Base-by-base conservation (phyloP, 2,888 invertebrate species). In the Dione juno region DNA sequence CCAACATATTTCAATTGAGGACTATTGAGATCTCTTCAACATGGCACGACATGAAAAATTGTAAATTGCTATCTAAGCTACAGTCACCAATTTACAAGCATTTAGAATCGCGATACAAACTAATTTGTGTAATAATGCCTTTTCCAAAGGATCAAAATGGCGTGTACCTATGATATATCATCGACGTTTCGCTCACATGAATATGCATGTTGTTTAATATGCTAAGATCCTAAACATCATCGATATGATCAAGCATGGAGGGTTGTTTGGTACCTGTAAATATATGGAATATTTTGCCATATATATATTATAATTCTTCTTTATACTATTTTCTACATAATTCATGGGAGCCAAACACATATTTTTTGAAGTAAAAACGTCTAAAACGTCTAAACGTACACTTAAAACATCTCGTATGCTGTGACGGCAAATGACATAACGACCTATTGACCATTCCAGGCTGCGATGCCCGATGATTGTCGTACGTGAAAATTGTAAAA, bases 161-260 rank as follows among this genome's bases (percentile, higher is more conserved):
- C 67, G 5, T 57, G 37, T 11, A 48, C 21, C 28, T 41, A 28
- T 54, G 41, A 66, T 67, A 16, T 66, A 66, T 66, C 67, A 69
- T 66, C 67, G 65, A 61, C 69, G 48, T 66, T n/a, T 54, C 66
- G 10, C 61, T 35, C 41, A 57, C 63, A 75, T 75, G 75, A 75
- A 75, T 75, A 75, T 75, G 75, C 69, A 74, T 66, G 53, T 57
- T 67, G 75, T 69, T 75, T 72, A 74, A 74, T 73, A 75, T 75
- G 75, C 73, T 73, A 74, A 75, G 74, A 75, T 74, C 71, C 71
- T 59, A 71, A 67, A 70, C 73, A 72, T 66, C 67, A 64, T 67
- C 74, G 69, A 74, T 74, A 72, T 71, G 69, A 69, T 66, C 67
- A 52, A 70, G 45, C 54, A 53, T 64, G 48, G 19, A 52, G 52